phyloP scores from a whole-genome alignment of 2,797 vertebrate genomes.

The Rhinoraja longicauda region DNA sequence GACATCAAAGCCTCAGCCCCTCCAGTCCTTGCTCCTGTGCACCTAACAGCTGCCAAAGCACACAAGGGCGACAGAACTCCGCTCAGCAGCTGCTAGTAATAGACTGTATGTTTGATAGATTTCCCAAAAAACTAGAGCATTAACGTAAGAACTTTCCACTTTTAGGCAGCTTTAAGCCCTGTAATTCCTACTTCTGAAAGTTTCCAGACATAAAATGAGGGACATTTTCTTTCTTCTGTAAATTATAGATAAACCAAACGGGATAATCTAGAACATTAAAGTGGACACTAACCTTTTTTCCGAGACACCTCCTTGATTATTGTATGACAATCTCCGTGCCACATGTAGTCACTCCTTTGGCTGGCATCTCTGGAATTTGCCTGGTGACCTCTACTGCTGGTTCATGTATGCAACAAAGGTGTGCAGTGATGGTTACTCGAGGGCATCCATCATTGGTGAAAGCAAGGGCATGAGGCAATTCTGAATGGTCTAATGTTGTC shows the following conservation, averaged over 20 bases:
- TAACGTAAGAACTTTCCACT: constrained; percentile 64
- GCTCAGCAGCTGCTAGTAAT: constrained; percentile 53
- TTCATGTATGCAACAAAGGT: not conserved
- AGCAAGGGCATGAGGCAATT: not conserved
- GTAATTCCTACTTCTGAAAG: constrained; percentile 44
- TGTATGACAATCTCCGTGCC: not conserved
- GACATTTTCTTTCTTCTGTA: constrained; percentile 40
- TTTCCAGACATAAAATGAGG: constrained; percentile 46
- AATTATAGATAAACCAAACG: constrained; percentile 42
- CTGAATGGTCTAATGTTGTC: not conserved
- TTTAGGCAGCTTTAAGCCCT: constrained; percentile 51
- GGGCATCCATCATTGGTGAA: not conserved
- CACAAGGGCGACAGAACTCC: constrained; percentile 48
- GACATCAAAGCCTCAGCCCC: constrained; percentile 69
- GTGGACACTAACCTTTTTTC: not conserved
- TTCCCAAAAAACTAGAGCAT: constrained; percentile 57
- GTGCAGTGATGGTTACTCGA: not conserved
- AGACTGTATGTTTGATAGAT: constrained; percentile 48
- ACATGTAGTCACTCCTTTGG: not conserved
- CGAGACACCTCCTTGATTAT: not conserved
- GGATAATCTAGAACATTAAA: not conserved
- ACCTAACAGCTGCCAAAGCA: constrained; percentile 62
- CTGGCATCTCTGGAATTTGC: not conserved
- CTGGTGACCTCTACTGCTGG: not conserved
- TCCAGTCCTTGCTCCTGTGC: constrained; percentile 62